phyloP scores from a whole-genome alignment of 2,113 vertebrate species.

The Petrocephalus microphthalmus region DNA sequence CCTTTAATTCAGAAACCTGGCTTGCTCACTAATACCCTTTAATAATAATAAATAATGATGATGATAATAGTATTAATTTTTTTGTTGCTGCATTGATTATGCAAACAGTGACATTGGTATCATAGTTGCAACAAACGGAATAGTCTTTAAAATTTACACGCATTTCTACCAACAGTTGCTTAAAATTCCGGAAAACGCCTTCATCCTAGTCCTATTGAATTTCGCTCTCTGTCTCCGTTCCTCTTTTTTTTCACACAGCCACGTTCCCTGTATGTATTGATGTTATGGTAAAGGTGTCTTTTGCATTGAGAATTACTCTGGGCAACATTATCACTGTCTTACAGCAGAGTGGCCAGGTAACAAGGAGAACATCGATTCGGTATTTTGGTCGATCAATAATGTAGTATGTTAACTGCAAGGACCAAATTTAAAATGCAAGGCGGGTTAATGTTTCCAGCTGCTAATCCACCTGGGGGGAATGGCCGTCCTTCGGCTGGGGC shows the following conservation, averaged over 20 bases:
- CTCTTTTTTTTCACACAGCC: neutral
- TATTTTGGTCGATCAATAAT: conserved; percentile 74
- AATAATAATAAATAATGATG: neutral
- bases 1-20: too few species aligned
- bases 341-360: conserved; percentile 69
- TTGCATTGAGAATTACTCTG: conserved; percentile 66
- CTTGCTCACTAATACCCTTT: neutral
- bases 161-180: neutral
- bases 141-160: too few species aligned
- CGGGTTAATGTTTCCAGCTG: conserved; percentile 59
- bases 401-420: conserved; percentile 70
- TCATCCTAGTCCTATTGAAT: neutral
- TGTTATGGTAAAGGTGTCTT: conserved; percentile 67
- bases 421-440: conserved; percentile 73
- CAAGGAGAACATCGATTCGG: conserved; percentile 74
- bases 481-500: conserved; percentile 58
- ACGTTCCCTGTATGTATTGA: conserved; percentile 44
- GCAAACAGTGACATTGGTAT: neutral
- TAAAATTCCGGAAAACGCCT: neutral
- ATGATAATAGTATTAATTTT: neutral
- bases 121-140: too few species aligned
- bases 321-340: conserved; percentile 66
- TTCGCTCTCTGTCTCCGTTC: neutral
- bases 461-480: conserved; percentile 58
- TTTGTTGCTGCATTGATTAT: neutral